Percentiles rank a stretch among this genome's conserved stretches.
Conservation (phyloP, 2,888 invertebrate species). For the Amiota minor region DNA sequence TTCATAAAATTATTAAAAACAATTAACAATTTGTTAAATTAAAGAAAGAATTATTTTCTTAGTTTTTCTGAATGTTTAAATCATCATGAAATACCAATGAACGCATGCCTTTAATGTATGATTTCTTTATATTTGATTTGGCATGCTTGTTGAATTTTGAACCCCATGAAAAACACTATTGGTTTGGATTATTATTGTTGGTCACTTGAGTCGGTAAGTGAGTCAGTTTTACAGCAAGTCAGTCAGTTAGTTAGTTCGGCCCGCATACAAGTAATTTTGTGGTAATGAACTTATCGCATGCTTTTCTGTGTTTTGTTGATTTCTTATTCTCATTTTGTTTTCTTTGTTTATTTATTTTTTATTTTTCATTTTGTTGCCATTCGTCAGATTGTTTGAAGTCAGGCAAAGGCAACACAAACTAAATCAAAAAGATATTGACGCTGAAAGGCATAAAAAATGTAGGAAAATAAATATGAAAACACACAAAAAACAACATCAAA, state of each 20-base stretch:
- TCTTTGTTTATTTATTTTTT: constrained; percentile 20
- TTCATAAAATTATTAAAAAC: not conserved
- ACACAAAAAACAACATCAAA: not conserved
- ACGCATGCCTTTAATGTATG: not conserved
- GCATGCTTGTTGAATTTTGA: constrained; percentile 20
- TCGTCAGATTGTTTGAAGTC: not conserved
- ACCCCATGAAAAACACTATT: not conserved
- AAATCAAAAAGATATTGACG: constrained; percentile 24
- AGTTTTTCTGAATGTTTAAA: too few relatives aligned
- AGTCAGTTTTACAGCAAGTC: too few relatives aligned
- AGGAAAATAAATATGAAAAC: constrained; percentile 3
- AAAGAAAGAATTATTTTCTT: too few relatives aligned
- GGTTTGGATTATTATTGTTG: constrained; percentile 6
- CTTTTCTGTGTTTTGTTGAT: constrained; percentile 43
- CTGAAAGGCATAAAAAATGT: constrained; percentile 17
- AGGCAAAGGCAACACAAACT: not conserved
- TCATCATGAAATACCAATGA: not conserved
- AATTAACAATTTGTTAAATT: too few relatives aligned
- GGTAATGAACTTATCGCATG: constrained; percentile 57
- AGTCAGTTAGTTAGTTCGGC: not conserved
- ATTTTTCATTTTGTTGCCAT: constrained; percentile 13
- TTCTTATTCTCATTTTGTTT: constrained; percentile 11
- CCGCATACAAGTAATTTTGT: constrained; percentile 37
- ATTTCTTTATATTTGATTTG: constrained; percentile 4
- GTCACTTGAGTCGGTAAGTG: not conserved